phyloP scores from a whole-genome alignment of 1,140 invertebrate species.

The fruit fly (Drosophila melanogaster) region Release_6_plus_ISO1_MT NT_033779.5:13736501-13737000 shows the following conservation, averaged over 20 bases:
- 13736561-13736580: conserved; percentile 25
- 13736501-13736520: conserved; percentile 63
- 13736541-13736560: conserved; percentile 33
- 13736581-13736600: conserved; percentile 1
- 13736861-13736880: too few species aligned
- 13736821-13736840: too few species aligned
- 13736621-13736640: conserved; percentile 42
- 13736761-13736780: conserved; percentile 24
- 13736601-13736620: conserved; percentile 23
- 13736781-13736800: too few species aligned
- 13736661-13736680: conserved; percentile 44
- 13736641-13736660: conserved; percentile 37
- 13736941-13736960: too few species aligned
- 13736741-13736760: background rate
- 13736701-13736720: conserved; percentile 34
- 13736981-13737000: too few species aligned
- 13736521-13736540: conserved; percentile 53
- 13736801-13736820: background rate
- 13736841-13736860: too few species aligned
- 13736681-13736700: conserved; percentile 43
- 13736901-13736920: too few species aligned
- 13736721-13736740: background rate
- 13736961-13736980: too few species aligned
- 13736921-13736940: too few species aligned
- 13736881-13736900: too few species aligned